Base-by-base conservation (phyloP, 2,888 invertebrate genomes). In the Lissonota sp. region DNA sequence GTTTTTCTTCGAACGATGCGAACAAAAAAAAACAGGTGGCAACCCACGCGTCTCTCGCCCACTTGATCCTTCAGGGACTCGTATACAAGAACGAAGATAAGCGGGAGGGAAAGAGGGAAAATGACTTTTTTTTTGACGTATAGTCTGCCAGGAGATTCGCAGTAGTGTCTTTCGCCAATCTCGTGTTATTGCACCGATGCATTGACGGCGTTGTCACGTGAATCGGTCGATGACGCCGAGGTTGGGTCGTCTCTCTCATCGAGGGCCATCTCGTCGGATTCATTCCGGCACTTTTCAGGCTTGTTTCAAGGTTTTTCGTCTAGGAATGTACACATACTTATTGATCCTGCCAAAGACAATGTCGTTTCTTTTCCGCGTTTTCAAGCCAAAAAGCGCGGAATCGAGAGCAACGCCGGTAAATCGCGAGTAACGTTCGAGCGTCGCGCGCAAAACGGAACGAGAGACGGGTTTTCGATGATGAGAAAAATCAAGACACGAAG, bases 11-110 rank as follows among this genome's bases (percentile, higher is more conserved):
- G 55, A 40, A 6, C 39, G 10, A 46, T 26, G 26, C 60, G 58
- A 63, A 80, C 44, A 76, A n/a, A 40, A 77, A 16, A 69, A 77
- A 40, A 51, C 53, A 26, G 51, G 62, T 70, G 72, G 37, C 42
- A 51, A 62, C 81, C 81, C 74, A 78, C 81, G 78, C 70, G 46
- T 67, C 51, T 62, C 70, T 74, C 81, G 78, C 81, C 81, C 81
- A 81, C 81, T 78, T 46, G 60, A 16, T 60, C 67, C 74, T 74
- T 71, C 74, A 10, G 44, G 55, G 57, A 78, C 53, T 64, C 37
- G 74, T 53, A 6, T 6, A 57, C 44, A 76, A 72, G 55, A 44
- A 69, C 63, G 69, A 44, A 44, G 26, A 26, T 26, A 10, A 37
- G 12, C 46, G n/a, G 49, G 12, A 26, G 26, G 62, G 39, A 71